phyloP scores from a whole-genome alignment of 1,140 invertebrate genomes.

The Drosophila pectinifera region DNA sequence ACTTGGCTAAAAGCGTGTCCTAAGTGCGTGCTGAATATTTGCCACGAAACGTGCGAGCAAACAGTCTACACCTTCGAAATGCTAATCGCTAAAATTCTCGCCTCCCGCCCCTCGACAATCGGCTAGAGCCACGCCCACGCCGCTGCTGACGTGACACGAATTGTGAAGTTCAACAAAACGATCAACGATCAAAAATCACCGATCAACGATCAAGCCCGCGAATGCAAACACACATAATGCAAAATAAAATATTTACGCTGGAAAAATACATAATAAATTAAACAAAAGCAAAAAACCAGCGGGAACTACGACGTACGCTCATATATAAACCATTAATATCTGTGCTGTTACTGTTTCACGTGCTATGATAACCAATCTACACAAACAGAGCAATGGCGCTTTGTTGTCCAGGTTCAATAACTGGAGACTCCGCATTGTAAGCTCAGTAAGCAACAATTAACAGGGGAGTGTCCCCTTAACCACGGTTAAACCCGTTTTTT shows the following conservation, averaged over 20 bases:
- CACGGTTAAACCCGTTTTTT: slow-evolving; percentile 41
- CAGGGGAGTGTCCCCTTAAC: slow-evolving; percentile 6
- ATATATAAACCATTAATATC: slow-evolving; percentile 45
- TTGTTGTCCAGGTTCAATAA: slow-evolving; percentile 42
- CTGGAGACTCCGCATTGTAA: slow-evolving; percentile 29
- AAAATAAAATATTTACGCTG: slow-evolving; percentile 74
- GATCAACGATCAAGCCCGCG: slow-evolving; percentile 39
- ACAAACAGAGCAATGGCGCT: slow-evolving; percentile 10
- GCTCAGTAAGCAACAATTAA: slow-evolving; percentile 44
- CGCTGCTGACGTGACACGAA: slow-evolving; percentile 62
- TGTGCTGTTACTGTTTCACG: slow-evolving; percentile 27
- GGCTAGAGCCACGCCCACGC: slow-evolving; percentile 46
- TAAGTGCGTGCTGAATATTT: slow-evolving; percentile 36
- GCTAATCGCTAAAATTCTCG: slow-evolving; percentile 41
- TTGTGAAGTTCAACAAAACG: slow-evolving; percentile 60
- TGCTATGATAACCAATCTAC: slow-evolving; percentile 17
- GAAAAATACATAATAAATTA: slow-evolving; percentile 62
- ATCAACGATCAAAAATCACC: slow-evolving; percentile 51
- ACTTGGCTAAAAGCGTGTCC: slow-evolving; percentile 43
- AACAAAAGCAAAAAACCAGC: slow-evolving; percentile 36
- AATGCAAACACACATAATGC: slow-evolving; percentile 57
- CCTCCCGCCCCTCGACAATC: background rate
- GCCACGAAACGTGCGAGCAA: slow-evolving; percentile 42
- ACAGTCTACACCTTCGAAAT: slow-evolving; percentile 57
- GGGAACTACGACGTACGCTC: slow-evolving; percentile 24